Percentiles rank a stretch among this genome's conserved stretches.
Conservation (phyloP, 2,888 invertebrate genomes). For the Volucella bombylans region DNA sequence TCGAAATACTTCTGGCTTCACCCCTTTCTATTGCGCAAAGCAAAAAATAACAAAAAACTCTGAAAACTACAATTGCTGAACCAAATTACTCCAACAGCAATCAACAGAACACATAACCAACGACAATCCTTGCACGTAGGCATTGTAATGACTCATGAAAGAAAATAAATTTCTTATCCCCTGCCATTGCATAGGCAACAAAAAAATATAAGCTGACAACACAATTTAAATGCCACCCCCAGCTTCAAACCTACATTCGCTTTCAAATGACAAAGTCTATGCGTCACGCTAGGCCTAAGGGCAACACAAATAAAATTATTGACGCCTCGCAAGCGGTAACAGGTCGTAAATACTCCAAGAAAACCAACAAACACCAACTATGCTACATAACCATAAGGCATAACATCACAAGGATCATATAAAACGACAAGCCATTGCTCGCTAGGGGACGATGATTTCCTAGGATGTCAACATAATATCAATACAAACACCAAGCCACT, state of each 20-base stretch:
- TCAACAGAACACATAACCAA: too few species aligned
- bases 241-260: not conserved
- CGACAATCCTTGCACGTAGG: too few species aligned
- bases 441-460: slow-evolving; percentile 76
- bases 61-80: too few species aligned
- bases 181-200: not conserved
- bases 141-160: too few species aligned
- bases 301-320: slow-evolving; percentile 41
- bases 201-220: slow-evolving; percentile 16
- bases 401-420: slow-evolving; percentile 50
- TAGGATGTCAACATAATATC: slow-evolving; percentile 75
- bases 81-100: too few species aligned
- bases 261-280: slow-evolving; percentile 2
- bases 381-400: slow-evolving; percentile 22
- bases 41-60: too few species aligned
- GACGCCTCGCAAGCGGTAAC: slow-evolving; percentile 29
- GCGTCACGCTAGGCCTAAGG: slow-evolving; percentile 21
- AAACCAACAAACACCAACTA: slow-evolving; percentile 19
- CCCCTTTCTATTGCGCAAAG: too few species aligned
- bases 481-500: slow-evolving; percentile 7
- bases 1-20: too few species aligned
- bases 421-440: slow-evolving; percentile 42
- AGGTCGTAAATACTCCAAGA: slow-evolving; percentile 30
- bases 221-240: slow-evolving; percentile 24
- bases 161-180: too few species aligned